phyloP scores from a whole-genome alignment of 2,113 vertebrate genomes.

The Nestor notabilis region DNA sequence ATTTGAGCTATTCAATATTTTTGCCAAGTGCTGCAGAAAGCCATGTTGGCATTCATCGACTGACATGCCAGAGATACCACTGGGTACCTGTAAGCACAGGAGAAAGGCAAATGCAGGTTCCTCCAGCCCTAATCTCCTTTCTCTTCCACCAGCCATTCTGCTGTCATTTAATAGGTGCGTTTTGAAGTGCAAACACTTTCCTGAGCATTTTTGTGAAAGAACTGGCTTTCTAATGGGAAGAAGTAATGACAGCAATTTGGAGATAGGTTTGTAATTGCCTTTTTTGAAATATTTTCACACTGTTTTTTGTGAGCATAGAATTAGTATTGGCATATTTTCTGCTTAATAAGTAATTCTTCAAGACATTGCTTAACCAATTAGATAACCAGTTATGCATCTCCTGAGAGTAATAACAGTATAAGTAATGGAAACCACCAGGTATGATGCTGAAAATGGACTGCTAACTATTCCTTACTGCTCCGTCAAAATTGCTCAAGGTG shows the following conservation, averaged over 20 bases:
- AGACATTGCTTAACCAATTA: slow-evolving; percentile 32
- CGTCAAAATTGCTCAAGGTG: neutral
- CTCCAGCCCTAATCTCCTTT: neutral
- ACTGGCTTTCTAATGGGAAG: neutral
- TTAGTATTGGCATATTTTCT: slow-evolving; percentile 30
- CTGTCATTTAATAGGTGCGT: neutral
- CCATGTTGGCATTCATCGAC: neutral
- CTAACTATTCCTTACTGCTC: neutral
- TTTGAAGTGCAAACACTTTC: neutral
- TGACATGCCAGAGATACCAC: neutral
- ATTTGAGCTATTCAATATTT: neutral
- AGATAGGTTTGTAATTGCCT: neutral
- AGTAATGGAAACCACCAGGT: slow-evolving; percentile 35
- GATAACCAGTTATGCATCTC: slow-evolving; percentile 31
- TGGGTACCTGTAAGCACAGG: neutral
- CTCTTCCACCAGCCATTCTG: neutral
- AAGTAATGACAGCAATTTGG: slow-evolving; percentile 11
- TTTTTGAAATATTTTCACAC: neutral
- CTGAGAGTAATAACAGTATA: slow-evolving; percentile 14
- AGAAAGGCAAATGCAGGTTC: neutral
- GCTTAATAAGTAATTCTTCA: slow-evolving; percentile 44
- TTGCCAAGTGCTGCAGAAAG: neutral
- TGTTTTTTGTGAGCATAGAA: neutral
- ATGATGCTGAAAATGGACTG: slow-evolving; percentile 13
- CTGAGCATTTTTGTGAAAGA: neutral